Percentiles rank a stretch among this genome's conserved stretches.
Evolutionary conservation across 2,797 vertebrate species (phyloP).

Genomic region (Sebastes umbrosus): DNA sequence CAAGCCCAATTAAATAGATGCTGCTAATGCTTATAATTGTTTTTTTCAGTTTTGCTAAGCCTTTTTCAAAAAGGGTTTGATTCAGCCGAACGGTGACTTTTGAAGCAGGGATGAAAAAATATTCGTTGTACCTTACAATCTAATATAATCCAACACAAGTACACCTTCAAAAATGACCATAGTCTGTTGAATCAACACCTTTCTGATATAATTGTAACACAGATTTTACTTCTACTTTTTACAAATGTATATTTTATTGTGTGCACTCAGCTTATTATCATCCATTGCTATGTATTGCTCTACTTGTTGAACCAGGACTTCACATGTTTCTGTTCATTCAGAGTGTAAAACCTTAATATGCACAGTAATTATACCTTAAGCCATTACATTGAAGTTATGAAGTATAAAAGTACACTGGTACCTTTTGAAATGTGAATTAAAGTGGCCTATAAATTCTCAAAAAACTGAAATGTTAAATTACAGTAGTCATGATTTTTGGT

Average conservation of each 20-base stretch:
- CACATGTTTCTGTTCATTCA: neutral
- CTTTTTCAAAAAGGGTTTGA: neutral
- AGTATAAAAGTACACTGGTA: neutral
- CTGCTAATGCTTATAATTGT: neutral
- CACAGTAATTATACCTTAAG: neutral
- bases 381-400: neutral
- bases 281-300: neutral
- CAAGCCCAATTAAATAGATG: neutral
- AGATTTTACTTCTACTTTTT: neutral
- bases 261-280: neutral
- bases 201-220: neutral
- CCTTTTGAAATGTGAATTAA: neutral
- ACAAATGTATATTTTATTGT: neutral
- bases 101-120: neutral
- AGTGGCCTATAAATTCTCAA: neutral
- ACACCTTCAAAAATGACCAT: neutral
- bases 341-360: neutral
- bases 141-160: neutral
- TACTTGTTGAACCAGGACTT: neutral
- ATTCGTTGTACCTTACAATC: neutral
- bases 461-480: neutral
- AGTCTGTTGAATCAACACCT: neutral
- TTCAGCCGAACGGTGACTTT: neutral
- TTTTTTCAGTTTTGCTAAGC: neutral
- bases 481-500: too few relatives aligned